phyloP scores from a whole-genome alignment of 2,113 vertebrate species.

The Rissa tridactyla region DNA sequence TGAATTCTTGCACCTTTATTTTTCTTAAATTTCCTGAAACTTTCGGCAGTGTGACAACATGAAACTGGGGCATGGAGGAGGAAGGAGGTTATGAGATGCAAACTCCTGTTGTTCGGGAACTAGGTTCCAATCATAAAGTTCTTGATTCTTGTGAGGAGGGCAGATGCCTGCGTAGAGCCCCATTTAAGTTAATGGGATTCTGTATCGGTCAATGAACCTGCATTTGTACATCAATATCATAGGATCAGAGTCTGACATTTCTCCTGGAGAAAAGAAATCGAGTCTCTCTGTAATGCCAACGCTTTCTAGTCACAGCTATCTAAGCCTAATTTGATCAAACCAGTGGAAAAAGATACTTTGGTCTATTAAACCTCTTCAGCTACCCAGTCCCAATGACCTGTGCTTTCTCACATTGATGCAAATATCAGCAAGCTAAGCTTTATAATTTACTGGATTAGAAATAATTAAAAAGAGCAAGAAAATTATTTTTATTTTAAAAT shows the following conservation, averaged over 20 bases:
- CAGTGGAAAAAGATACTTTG: background rate
- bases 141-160: background rate
- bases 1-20: background rate
- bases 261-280: background rate
- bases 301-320: background rate
- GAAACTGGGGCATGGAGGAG: background rate
- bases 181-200: background rate
- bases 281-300: background rate
- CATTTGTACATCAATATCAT: background rate
- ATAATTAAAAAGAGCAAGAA: conserved; percentile 9
- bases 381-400: background rate
- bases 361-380: background rate
- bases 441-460: conserved; percentile 4
- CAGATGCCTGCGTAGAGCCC: background rate
- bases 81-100: background rate
- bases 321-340: background rate
- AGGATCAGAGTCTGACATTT: background rate
- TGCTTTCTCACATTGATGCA: background rate
- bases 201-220: background rate
- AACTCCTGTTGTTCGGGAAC: background rate
- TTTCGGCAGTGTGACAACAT: background rate
- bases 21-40: background rate
- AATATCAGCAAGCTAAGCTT: background rate
- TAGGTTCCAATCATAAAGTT: background rate
- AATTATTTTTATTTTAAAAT: conserved; percentile 16